Evolutionary conservation across 2,888 invertebrate species (phyloP).

Genomic region (Phrixothrix hirtus): DNA sequence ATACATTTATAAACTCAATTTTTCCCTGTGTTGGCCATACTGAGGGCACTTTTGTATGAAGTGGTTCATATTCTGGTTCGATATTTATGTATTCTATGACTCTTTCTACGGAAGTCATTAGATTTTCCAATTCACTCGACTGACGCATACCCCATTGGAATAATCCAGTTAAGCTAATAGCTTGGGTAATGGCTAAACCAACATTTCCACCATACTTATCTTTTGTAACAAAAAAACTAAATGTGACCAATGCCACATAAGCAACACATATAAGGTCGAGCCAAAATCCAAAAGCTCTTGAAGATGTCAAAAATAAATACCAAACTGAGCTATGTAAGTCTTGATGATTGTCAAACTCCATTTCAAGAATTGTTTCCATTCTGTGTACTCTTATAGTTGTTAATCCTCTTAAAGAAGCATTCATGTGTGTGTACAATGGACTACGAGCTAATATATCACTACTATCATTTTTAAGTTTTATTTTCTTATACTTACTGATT

Average conservation of each 20-base stretch:
- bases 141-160: conserved; percentile 82
- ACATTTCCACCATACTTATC: conserved; percentile 48
- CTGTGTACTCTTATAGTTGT: conserved; percentile 72
- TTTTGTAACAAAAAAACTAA: conserved; percentile 63
- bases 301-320: conserved; percentile 64
- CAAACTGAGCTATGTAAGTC: conserved; percentile 71
- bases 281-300: conserved; percentile 73
- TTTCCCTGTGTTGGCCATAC: conserved; percentile 74
- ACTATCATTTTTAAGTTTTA: neutral
- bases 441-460: conserved; percentile 63
- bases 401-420: conserved; percentile 72
- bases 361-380: conserved; percentile 62
- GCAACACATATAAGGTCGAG: conserved; percentile 71
- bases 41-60: conserved; percentile 59
- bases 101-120: conserved; percentile 89
- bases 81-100: conserved; percentile 54
- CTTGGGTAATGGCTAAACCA: conserved; percentile 51
- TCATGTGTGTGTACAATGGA: conserved; percentile 74
- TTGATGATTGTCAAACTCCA: conserved; percentile 63
- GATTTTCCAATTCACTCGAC: conserved; percentile 61
- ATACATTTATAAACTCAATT: conserved; percentile 69
- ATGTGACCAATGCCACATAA: conserved; percentile 68
- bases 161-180: conserved; percentile 56
- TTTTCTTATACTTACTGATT: conserved; percentile 60
- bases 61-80: conserved; percentile 43